Evolutionary conservation across 2,888 invertebrate genomes (phyloP).

Genomic region (Drosophila falleni): DNA sequence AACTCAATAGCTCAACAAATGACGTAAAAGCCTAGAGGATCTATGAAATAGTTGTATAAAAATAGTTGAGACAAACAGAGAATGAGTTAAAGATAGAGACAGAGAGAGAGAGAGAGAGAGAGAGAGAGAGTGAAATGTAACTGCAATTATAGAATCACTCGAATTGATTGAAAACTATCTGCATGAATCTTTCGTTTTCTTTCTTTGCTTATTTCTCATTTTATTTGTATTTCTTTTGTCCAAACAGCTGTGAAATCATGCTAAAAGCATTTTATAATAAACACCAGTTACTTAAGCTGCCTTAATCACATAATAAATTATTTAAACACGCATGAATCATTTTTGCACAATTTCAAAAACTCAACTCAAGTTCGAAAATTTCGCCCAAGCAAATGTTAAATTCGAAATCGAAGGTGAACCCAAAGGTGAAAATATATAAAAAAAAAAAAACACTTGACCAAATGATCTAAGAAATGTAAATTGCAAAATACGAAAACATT

Average conservation of each 20-base stretch:
- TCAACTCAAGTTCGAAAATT: conserved; percentile 49
- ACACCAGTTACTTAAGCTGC: conserved; percentile 53
- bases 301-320: conserved; percentile 73
- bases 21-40: conserved; percentile 35
- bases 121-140: conserved; percentile 9
- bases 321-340: conserved; percentile 65
- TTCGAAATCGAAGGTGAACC: conserved; percentile 1
- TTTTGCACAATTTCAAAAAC: conserved; percentile 48
- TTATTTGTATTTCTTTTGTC: conserved; percentile 15
- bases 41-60: conserved; percentile 23
- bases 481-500: conserved; percentile 34
- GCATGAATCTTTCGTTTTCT: conserved; percentile 8
- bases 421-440: conserved; percentile 10
- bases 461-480: conserved; percentile 74
- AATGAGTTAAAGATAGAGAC: conserved; percentile 8
- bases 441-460: conserved; percentile 30
- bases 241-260: conserved; percentile 61
- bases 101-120: conserved; percentile 18
- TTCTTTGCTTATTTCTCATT: conserved; percentile 3
- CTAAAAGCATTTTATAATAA: conserved; percentile 65
- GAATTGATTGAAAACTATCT: conserved; percentile 2
- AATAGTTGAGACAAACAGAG: conserved; percentile 7
- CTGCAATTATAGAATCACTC: conserved; percentile 25
- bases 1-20: conserved; percentile 16
- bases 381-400: conserved; percentile 34